Conservation (phyloP, 2,888 invertebrate species). For the Xestoiulus laeticollis region DNA sequence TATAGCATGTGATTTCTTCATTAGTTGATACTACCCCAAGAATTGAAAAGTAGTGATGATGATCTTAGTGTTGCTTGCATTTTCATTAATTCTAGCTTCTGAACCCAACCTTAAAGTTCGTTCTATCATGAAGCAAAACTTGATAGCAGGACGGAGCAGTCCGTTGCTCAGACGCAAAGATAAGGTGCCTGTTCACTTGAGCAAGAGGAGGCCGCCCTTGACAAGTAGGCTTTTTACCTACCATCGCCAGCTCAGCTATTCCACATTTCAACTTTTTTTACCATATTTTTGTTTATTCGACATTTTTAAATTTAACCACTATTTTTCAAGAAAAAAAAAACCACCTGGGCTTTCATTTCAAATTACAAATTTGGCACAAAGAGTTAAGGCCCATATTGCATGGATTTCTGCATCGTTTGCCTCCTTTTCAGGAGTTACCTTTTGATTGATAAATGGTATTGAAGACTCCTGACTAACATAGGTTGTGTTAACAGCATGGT, state of each 20-base stretch:
- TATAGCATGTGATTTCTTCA: neutral
- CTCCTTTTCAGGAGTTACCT: neutral
- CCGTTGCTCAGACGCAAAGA: slow-evolving; percentile 87
- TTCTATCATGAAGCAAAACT: slow-evolving; percentile 76
- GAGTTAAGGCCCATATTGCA: neutral
- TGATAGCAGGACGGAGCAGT: slow-evolving; percentile 88
- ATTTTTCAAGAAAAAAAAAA: neutral
- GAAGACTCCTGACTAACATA: neutral
- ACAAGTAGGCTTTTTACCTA: slow-evolving; percentile 67
- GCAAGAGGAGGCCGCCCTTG: slow-evolving; percentile 76
- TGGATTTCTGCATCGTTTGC: neutral
- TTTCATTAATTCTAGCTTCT: slow-evolving; percentile 73
- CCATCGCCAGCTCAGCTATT: neutral
- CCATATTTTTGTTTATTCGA: neutral
- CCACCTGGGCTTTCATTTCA: too few relatives aligned
- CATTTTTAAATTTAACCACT: neutral
- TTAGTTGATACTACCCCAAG: neutral
- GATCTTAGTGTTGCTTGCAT: slow-evolving; percentile 54
- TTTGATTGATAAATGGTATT: neutral
- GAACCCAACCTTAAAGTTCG: slow-evolving; percentile 85
- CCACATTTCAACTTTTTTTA: neutral
- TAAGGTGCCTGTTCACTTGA: slow-evolving; percentile 76
- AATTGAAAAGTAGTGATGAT: slow-evolving; percentile 31
- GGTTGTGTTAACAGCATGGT: slow-evolving; percentile 19
- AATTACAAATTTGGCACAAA: too few relatives aligned